Evolutionary conservation across 2,888 invertebrate genomes (phyloP).

Genomic region (Lumbricus terrestris): DNA sequence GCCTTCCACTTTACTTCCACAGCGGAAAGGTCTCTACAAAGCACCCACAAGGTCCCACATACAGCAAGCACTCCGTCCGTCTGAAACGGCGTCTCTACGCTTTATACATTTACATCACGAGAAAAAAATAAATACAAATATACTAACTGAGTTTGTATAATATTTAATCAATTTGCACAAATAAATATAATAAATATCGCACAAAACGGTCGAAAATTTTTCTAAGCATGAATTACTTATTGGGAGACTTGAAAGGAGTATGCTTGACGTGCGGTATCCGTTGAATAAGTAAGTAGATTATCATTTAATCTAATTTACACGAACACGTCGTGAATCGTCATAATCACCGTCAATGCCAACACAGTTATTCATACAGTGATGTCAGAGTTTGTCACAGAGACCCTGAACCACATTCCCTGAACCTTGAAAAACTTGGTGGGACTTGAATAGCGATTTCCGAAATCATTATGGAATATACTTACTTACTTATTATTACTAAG

Average conservation of each 20-base stretch:
- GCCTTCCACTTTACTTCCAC: too few relatives aligned
- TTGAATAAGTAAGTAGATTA: not conserved
- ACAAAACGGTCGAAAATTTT: not conserved
- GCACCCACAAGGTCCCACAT: not conserved
- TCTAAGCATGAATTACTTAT: not conserved
- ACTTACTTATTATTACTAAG: too few relatives aligned
- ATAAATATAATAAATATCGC: not conserved
- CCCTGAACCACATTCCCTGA: too few relatives aligned
- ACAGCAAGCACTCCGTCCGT: not conserved
- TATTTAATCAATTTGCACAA: not conserved
- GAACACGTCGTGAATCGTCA: too few relatives aligned
- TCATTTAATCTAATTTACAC: too few relatives aligned
- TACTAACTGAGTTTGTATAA: not conserved
- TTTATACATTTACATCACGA: not conserved
- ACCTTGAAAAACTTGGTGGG: too few relatives aligned
- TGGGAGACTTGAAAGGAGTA: not conserved
- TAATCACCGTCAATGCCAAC: too few relatives aligned
- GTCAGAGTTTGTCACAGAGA: too few relatives aligned
- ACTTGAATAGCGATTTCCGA: too few relatives aligned
- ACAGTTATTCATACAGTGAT: too few relatives aligned
- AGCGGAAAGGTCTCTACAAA: not conserved
- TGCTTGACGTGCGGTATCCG: not conserved
- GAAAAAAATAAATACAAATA: not conserved
- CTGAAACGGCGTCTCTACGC: not conserved
- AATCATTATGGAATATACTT: too few relatives aligned